Percentiles rank a stretch among this genome's conserved stretches.
Evolutionary conservation across 2,113 vertebrate species (phyloP).

Genomic region (Perca schrenkii): DNA sequence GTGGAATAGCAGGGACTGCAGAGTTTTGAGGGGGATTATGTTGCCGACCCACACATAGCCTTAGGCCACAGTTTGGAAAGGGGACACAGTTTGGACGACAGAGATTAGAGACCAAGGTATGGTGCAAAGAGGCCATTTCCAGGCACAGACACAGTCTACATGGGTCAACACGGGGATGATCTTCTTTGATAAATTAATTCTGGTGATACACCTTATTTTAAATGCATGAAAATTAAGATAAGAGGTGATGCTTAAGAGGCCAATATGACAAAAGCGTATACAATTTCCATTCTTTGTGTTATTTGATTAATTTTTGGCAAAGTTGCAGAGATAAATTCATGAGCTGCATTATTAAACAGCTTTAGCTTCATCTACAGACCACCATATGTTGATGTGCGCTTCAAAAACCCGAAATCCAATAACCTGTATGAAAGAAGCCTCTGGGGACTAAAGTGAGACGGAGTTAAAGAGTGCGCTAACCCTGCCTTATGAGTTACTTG

Average conservation of each 20-base stretch:
- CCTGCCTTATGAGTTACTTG: slow-evolving; percentile 52
- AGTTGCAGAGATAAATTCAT: slow-evolving; percentile 51
- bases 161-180: slow-evolving; percentile 48
- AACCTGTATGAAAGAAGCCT: slow-evolving; percentile 66
- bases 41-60: slow-evolving; percentile 72
- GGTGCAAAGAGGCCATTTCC: slow-evolving; percentile 52
- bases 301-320: slow-evolving; percentile 49
- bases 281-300: slow-evolving; percentile 36
- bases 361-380: slow-evolving; percentile 8
- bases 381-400: slow-evolving; percentile 55
- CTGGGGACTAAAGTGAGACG: slow-evolving; percentile 48
- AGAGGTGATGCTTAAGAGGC: slow-evolving; percentile 28
- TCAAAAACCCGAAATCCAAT: slow-evolving; percentile 49
- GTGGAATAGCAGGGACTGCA: slow-evolving; percentile 65
- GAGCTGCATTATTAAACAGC: slow-evolving; percentile 60
- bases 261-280: neutral
- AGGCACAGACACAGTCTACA: slow-evolving; percentile 28
- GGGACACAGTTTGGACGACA: slow-evolving; percentile 74
- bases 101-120: slow-evolving; percentile 80
- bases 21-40: slow-evolving; percentile 80
- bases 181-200: slow-evolving; percentile 27
- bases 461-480: slow-evolving; percentile 63
- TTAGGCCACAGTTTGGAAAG: slow-evolving; percentile 77
- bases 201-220: slow-evolving; percentile 37
- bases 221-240: slow-evolving; percentile 50